Conservation (phyloP, 2,113 vertebrate genomes). For the Scartelaos histophorus region DNA sequence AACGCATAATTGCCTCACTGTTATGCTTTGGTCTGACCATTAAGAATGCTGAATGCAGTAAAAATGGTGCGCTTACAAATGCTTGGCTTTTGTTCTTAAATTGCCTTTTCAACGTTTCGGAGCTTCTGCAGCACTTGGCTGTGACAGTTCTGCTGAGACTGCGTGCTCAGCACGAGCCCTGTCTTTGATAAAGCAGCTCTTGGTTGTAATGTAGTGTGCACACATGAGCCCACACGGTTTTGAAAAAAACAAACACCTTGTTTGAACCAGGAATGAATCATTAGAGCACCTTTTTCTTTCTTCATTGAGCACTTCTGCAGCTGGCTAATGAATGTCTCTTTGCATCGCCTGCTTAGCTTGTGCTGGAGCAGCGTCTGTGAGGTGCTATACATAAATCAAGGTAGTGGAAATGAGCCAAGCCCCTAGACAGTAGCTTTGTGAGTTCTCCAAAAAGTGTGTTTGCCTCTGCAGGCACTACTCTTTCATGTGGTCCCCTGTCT, state of each 20-base stretch:
- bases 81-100: slow-evolving; percentile 30
- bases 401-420: slow-evolving; percentile 50
- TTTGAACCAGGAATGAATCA: slow-evolving; percentile 44
- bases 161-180: slow-evolving; percentile 36
- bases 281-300: slow-evolving; percentile 36
- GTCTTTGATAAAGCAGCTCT: slow-evolving; percentile 55
- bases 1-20: slow-evolving; percentile 11
- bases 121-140: slow-evolving; percentile 28
- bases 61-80: slow-evolving; percentile 25
- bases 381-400: slow-evolving; percentile 64
- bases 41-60: slow-evolving; percentile 22
- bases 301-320: slow-evolving; percentile 17
- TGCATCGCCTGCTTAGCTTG: slow-evolving; percentile 37
- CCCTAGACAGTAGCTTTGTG: slow-evolving; percentile 46
- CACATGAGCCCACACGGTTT: slow-evolving; percentile 22
- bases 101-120: slow-evolving; percentile 38
- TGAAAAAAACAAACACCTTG: slow-evolving; percentile 25
- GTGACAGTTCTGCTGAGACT: slow-evolving; percentile 41
- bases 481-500: slow-evolving; percentile 36
- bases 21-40: slow-evolving; percentile 16
- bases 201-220: slow-evolving; percentile 17
- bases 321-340: slow-evolving; percentile 62
- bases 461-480: slow-evolving; percentile 28
- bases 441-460: slow-evolving; percentile 51
- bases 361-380: slow-evolving; percentile 31